Evolutionary conservation across 2,113 vertebrate genomes (phyloP).

Genomic region (Brachirus orientalis): DNA sequence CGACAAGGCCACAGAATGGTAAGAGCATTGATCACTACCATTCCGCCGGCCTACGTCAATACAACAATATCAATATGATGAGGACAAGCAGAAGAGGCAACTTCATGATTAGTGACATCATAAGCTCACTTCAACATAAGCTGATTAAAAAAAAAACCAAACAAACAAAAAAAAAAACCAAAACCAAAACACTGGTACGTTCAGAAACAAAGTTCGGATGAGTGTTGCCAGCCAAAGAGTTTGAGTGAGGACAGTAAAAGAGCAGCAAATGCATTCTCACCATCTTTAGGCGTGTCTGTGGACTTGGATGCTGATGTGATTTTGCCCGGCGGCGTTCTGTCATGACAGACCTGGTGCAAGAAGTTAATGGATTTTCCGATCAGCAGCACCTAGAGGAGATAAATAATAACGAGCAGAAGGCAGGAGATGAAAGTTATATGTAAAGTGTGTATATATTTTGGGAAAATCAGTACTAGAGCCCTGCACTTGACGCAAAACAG

Average conservation of each 20-base stretch:
- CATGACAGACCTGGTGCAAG: conserved; percentile 97
- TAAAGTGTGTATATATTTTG: background rate
- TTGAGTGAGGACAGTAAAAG: background rate
- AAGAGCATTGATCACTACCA: conserved; percentile 63
- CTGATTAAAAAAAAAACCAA: background rate
- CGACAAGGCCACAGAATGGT: conserved; percentile 57
- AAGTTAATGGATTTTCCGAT: conserved; percentile 99
- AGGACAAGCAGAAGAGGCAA: conserved; percentile 13
- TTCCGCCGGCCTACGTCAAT: conserved; percentile 33
- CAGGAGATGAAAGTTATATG: background rate
- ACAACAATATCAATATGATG: conserved; percentile 27
- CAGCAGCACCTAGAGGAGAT: conserved; percentile 86
- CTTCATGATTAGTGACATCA: conserved; percentile 1
- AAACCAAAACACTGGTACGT: too few species aligned
- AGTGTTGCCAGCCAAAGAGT: background rate
- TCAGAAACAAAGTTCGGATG: background rate
- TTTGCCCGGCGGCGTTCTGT: conserved; percentile 91
- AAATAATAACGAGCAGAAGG: background rate
- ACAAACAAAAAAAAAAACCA: background rate
- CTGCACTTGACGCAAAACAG: too few species aligned
- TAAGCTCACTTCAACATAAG: background rate
- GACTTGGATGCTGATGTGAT: conserved; percentile 88
- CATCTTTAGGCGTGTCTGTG: conserved; percentile 90
- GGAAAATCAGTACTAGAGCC: too few species aligned
- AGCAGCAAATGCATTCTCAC: conserved; percentile 66